Base-by-base conservation (phyloP, 2,113 vertebrate genomes). In the Prochilodus magdalenae region DNA sequence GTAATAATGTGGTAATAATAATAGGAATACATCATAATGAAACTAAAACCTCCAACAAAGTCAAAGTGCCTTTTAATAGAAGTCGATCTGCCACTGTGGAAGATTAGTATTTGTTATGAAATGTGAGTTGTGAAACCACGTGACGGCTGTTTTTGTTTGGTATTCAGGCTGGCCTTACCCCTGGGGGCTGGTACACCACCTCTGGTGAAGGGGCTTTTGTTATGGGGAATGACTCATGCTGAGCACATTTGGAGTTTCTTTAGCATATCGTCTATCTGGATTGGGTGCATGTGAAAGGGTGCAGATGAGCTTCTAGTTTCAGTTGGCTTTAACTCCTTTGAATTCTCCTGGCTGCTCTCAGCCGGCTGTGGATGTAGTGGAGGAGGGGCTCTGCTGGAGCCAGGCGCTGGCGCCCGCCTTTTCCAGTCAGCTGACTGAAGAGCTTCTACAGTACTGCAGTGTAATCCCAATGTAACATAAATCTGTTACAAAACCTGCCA, bases 21-120 rank as follows among this genome's bases (percentile, higher is more conserved):
- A 36, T 24, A 3, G 7, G 11, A 22, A 57, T 20, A 16, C 2
- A 10, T 0, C 22, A 30, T 78, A 22, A 27, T 20, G n/a, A 22
- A 67, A 33, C 0, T 20, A 12, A 22, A 67, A 33, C 4, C 10
- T 22, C 40, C 8, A 44, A 44, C 40, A 44, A 44, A 44, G 8
- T 8, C 40, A 44, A 6, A 36, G 40, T 44, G 40, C 8, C 40
- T 44, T 44, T 44, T 10, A 44, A 10, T 44, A 44, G 11, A 44
- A 44, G 11, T 44, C 5, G 40, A 44, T 4, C 40, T 11, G 40
- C 40, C 77, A 47, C 94, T 90, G 85, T 82, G 91, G 92, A 93
- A 90, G 93, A 93, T 94, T 94, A 96, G 96, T 96, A 96, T 99
- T 66, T 66, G 97, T 99, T 99, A 97, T 98, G 97, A 98, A 97